phyloP scores from a whole-genome alignment of 2,113 vertebrate species.

The Scophthalmus maximus region DNA sequence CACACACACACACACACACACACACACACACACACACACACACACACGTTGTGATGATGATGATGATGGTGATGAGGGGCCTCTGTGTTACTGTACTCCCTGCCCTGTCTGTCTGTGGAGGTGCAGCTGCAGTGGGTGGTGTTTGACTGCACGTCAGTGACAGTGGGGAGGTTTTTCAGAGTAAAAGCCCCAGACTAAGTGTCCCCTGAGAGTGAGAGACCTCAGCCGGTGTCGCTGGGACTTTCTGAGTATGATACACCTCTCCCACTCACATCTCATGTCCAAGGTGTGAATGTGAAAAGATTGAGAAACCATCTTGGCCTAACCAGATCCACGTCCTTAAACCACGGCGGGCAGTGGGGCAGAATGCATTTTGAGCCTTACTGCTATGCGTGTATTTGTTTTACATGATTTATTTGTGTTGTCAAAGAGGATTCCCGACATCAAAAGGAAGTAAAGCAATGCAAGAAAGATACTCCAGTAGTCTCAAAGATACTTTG shows the following conservation, averaged over 20 bases:
- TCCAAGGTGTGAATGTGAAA: neutral
- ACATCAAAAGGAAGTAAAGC: neutral
- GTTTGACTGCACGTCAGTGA: neutral
- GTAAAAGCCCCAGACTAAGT: neutral
- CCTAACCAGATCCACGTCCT: too few species aligned
- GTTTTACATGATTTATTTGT: neutral
- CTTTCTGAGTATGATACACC: constrained; percentile 13
- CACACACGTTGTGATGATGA: neutral
- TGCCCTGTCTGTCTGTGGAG: neutral
- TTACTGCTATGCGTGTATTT: too few species aligned
- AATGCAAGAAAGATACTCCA: neutral
- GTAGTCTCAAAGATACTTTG: neutral
- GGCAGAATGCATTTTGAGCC: too few species aligned
- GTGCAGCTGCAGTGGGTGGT: neutral
- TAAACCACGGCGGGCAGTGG: too few species aligned
- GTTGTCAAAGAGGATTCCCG: neutral
- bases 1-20: too few species aligned
- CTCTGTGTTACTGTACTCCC: neutral
- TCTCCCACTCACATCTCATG: neutral
- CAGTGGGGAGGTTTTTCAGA: neutral
- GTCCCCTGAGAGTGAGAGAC: neutral
- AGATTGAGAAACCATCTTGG: neutral
- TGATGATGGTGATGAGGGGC: too few species aligned
- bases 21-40: too few species aligned
- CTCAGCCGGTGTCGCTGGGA: neutral